phyloP scores from a whole-genome alignment of 2,113 vertebrate species.

The Scytalopus superciliaris region DNA sequence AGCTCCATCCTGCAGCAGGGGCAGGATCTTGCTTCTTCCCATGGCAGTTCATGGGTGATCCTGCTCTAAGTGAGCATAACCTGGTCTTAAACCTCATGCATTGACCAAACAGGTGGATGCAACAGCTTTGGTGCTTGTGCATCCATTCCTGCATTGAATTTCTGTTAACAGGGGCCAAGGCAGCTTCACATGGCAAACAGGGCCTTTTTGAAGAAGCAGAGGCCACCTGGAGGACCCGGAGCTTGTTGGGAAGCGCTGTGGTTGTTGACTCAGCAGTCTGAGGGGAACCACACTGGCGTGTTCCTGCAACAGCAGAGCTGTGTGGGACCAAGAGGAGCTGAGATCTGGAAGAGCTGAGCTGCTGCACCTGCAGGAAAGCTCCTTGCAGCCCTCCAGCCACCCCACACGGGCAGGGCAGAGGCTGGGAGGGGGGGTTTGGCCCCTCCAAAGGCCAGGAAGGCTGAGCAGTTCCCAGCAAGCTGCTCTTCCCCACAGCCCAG shows the following conservation, averaged over 20 bases:
- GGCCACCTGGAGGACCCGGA: background rate
- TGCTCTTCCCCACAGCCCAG: background rate
- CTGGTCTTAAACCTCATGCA: background rate
- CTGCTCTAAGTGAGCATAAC: rapidly evolving
- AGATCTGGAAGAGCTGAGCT: background rate
- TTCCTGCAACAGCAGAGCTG: background rate
- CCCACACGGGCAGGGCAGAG: background rate
- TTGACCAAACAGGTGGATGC: background rate
- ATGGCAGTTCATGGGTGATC: rapidly evolving
- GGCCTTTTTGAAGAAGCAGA: background rate
- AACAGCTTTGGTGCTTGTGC: background rate
- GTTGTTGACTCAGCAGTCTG: background rate
- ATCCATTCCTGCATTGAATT: background rate
- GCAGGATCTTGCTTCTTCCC: background rate
- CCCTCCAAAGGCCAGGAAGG: background rate
- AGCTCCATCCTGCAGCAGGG: background rate
- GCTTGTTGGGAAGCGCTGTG: background rate
- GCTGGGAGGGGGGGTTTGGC: rapidly evolving
- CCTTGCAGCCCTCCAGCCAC: background rate
- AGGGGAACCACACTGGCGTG: background rate
- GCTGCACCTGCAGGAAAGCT: background rate
- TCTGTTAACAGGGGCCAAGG: rapidly evolving
- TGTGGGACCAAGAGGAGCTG: background rate
- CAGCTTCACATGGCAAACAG: too few species aligned
- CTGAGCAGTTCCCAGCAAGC: background rate